Evolutionary conservation across 2,888 invertebrate genomes (phyloP), one percentile per base, ranked within the genome.

Genomic region (Apotomis turbidana): DNA sequence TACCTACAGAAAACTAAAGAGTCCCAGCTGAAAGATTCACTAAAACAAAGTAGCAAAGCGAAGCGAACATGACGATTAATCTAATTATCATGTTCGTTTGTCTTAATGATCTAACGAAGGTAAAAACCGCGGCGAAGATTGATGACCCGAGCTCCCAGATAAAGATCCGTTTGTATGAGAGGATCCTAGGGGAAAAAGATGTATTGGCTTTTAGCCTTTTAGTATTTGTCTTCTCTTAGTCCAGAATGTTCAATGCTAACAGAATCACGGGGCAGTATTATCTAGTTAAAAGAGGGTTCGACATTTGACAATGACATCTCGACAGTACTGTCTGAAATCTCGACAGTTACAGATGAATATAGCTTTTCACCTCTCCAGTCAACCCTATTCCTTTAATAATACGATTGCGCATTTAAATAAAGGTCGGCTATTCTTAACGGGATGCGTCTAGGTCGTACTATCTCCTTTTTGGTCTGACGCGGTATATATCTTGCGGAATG

Each of bases 41-140:
- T 51, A 38, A 68, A 63, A 68, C 13, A 62, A 57, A 13, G 38
- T 13, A 57, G 27, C 51, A 68, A 67, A 72, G 51, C 64, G 36
- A 63, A 70, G 59, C 46, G 51, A 63, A 63, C 72, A 63, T 63
- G 63, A 54, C 72, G 68, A 72, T 72, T 72, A 72, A 72, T 72
- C 72, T 72, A 72, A 72, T 72, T 72, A 72, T 68, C 62, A 72
- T 72, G 72, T 72, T 61, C 68, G 71, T 71, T 71, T 63, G 63
- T 68, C 72, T 63, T 68, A 58, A 57, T 63, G 68, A 51, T 62
- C 61, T 44, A 59, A 54, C 68, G 63, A 63, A 72, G 72, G 72
- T 72, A 72, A 72, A 72, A 72, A 72, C 72, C 36, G 46, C 3
- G 38, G 57, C 41, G 71, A 68, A 68, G 72, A 72, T 72, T 72